Conservation (phyloP, 2,888 invertebrate genomes). For the Amphipoea lucens region DNA sequence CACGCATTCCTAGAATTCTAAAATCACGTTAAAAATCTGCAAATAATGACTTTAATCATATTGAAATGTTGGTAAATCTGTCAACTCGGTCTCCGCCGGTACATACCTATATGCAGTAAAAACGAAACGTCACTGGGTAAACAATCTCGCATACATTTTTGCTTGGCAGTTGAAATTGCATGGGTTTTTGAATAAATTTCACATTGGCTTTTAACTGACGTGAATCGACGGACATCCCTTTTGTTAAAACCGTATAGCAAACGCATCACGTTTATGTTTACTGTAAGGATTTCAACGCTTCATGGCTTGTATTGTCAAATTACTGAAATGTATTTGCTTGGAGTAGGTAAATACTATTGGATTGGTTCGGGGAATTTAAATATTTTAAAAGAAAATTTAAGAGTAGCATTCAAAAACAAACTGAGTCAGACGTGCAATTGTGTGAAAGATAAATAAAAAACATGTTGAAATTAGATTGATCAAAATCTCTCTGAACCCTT, state of each 20-base stretch:
- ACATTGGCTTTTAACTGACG: conserved; percentile 46
- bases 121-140: conserved; percentile 45
- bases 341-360: not conserved
- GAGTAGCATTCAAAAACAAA: too few species aligned
- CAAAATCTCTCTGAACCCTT: not conserved
- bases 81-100: conserved; percentile 10
- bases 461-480: not conserved
- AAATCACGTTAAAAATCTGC: conserved; percentile 1
- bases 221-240: conserved; percentile 46
- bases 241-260: conserved; percentile 39
- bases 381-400: not conserved
- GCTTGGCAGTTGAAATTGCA: conserved; percentile 46
- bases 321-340: conserved; percentile 31
- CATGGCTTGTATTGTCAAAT: conserved; percentile 33
- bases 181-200: conserved; percentile 55
- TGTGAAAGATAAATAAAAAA: not conserved
- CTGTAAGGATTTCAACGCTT: conserved; percentile 41
- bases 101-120: conserved; percentile 14
- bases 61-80: conserved; percentile 25
- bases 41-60: conserved; percentile 29
- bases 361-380: not conserved
- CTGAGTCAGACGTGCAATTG: not conserved
- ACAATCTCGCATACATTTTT: conserved; percentile 47
- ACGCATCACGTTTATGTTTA: conserved; percentile 34
- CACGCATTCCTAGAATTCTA: not conserved